Conservation (phyloP, 1,140 invertebrate species). For the Panagrolaimus sp. region DNA sequence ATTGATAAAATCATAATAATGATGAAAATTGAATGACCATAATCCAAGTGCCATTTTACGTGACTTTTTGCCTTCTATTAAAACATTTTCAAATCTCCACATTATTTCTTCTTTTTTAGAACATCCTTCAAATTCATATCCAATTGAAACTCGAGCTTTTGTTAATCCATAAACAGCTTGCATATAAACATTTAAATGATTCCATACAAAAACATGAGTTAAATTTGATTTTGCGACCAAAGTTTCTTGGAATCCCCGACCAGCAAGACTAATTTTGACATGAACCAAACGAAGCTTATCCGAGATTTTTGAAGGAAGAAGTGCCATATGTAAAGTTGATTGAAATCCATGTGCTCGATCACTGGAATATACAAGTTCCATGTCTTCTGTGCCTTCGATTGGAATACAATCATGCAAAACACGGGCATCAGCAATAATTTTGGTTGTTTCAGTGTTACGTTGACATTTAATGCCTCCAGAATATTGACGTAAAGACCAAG, state of each 20-base stretch:
- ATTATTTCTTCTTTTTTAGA: not conserved
- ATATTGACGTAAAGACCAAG: conserved; percentile 22
- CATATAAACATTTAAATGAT: conserved; percentile 90
- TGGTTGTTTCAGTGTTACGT: conserved; percentile 18
- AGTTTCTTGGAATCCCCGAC: conserved; percentile 78
- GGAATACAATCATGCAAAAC: conserved; percentile 24
- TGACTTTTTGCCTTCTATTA: not conserved
- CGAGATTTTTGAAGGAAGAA: conserved; percentile 32
- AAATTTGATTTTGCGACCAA: conserved; percentile 92
- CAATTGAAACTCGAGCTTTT: conserved; percentile 46
- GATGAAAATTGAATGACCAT: conserved; percentile 11
- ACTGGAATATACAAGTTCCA: conserved; percentile 32
- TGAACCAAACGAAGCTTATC: conserved; percentile 43
- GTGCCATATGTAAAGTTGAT: conserved; percentile 27
- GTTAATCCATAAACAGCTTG: conserved; percentile 75
- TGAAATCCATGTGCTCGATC: conserved; percentile 26
- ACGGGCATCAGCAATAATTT: conserved; percentile 29
- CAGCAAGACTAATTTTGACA: conserved; percentile 72
- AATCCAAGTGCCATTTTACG: conserved; percentile 3
- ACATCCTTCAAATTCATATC: conserved; percentile 21
- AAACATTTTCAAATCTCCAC: not conserved
- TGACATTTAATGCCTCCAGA: conserved; percentile 1
- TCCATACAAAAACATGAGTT: conserved; percentile 91
- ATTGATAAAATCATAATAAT: not conserved
- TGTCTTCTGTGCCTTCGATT: conserved; percentile 33